Evolutionary conservation across 2,113 vertebrate species (phyloP).

Genomic region (Ageneiosus marmoratus): DNA sequence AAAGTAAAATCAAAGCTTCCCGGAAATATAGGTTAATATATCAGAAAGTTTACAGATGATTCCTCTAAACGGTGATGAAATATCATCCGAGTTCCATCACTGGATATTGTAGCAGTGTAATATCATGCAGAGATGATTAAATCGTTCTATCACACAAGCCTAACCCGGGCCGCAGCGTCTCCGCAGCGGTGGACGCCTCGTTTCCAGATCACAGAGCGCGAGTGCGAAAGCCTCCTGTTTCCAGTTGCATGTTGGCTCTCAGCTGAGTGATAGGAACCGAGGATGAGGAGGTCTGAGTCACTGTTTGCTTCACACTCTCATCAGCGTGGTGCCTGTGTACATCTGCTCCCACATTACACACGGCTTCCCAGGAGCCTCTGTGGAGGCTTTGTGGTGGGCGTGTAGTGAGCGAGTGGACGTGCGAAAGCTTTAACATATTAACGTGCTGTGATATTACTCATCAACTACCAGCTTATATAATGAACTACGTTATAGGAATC

Average conservation of each 20-base stretch:
- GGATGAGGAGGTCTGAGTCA: constrained; percentile 36
- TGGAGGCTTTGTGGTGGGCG: background rate
- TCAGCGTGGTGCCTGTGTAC: constrained; percentile 17
- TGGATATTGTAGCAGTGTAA: too few species aligned
- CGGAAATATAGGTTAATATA: too few species aligned
- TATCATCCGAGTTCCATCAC: too few species aligned
- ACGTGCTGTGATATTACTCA: background rate
- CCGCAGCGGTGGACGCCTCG: background rate
- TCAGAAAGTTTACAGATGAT: background rate
- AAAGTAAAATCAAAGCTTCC: too few species aligned
- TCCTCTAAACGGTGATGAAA: too few species aligned
- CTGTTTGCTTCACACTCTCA: constrained; percentile 48
- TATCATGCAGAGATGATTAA: background rate
- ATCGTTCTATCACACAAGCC: background rate
- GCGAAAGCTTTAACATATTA: background rate
- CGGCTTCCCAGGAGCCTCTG: constrained; percentile 12
- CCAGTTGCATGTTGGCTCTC: background rate
- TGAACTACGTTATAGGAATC: background rate
- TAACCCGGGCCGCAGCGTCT: background rate
- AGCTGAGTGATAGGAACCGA: background rate
- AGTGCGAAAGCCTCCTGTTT: background rate
- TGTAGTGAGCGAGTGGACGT: background rate
- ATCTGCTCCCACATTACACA: constrained; percentile 29
- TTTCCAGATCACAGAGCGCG: background rate
- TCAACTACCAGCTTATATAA: background rate